These are phyloP conservation scores for Barnardius zonarius DNA, from an alignment of 2,113 vertebrate species.

Conservation along the genomic window DNA sequence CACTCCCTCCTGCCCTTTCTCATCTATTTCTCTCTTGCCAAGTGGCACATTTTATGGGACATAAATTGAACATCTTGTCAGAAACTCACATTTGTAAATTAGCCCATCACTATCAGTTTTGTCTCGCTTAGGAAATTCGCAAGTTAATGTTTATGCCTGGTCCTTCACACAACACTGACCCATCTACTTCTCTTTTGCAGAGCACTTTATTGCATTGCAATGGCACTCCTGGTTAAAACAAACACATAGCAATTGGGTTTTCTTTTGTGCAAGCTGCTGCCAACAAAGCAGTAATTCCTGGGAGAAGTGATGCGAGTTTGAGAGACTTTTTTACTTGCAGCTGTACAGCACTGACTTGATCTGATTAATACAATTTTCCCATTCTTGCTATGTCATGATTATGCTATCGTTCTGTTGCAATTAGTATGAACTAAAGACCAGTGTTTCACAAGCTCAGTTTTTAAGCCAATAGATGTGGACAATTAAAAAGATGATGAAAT, in stretches of 20 bases:
- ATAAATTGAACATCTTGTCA: neutral
- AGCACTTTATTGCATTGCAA: neutral
- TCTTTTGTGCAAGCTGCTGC: neutral
- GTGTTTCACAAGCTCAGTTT: neutral
- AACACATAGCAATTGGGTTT: fast-evolving
- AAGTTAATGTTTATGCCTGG: neutral
- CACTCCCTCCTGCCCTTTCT: neutral
- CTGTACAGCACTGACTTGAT: neutral
- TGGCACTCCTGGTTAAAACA: neutral
- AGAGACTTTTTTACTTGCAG: neutral
- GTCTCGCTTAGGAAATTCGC: neutral
- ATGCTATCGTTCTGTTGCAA: neutral
- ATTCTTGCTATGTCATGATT: neutral
- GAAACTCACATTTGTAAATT: constrained; percentile 1
- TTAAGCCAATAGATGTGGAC: neutral
- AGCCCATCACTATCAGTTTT: neutral
- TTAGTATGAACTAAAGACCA: neutral
- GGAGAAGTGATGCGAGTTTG: neutral
- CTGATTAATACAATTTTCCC: neutral
- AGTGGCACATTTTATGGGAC: neutral
- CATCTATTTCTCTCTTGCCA: neutral
- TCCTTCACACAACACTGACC: neutral
- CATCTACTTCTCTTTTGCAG: neutral
- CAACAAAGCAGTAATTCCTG: neutral
- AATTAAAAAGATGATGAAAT: neutral